Conservation (phyloP, 2,113 vertebrate species). For the Erythrolamprus reginae region DNA sequence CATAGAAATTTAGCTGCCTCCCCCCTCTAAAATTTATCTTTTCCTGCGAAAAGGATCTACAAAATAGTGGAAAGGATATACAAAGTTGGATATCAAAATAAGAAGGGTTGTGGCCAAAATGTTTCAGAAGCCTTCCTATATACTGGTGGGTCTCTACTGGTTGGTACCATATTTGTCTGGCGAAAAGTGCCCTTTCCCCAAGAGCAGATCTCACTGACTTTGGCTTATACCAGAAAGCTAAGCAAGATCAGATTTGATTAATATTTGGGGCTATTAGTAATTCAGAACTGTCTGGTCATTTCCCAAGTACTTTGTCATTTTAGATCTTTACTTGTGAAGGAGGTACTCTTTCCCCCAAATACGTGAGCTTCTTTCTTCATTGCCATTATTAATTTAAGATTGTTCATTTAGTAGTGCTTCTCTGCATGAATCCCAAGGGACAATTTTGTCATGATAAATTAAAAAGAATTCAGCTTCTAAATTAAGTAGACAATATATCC, state of each 20-base stretch:
- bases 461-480: slow-evolving; percentile 28
- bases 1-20: neutral
- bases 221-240: neutral
- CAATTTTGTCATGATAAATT: slow-evolving; percentile 29
- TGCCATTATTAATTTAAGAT: slow-evolving; percentile 40
- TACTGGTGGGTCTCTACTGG: neutral
- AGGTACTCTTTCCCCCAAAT: slow-evolving; percentile 9
- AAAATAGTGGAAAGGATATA: neutral
- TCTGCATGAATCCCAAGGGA: slow-evolving; percentile 38
- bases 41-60: neutral
- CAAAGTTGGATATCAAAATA: neutral
- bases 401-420: slow-evolving; percentile 34
- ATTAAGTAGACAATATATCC: slow-evolving; percentile 15
- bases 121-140: neutral
- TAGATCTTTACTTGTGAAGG: neutral
- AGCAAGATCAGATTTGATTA: neutral
- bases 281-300: neutral
- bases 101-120: neutral
- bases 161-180: neutral
- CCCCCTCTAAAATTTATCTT: neutral
- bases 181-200: neutral
- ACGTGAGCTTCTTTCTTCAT: neutral
- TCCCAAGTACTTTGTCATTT: neutral
- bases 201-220: neutral
- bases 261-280: neutral